These are phyloP conservation scores for Reinhardtius hippoglossoides DNA, from an alignment of 2,113 vertebrate species.

Conservation along the genomic window DNA sequence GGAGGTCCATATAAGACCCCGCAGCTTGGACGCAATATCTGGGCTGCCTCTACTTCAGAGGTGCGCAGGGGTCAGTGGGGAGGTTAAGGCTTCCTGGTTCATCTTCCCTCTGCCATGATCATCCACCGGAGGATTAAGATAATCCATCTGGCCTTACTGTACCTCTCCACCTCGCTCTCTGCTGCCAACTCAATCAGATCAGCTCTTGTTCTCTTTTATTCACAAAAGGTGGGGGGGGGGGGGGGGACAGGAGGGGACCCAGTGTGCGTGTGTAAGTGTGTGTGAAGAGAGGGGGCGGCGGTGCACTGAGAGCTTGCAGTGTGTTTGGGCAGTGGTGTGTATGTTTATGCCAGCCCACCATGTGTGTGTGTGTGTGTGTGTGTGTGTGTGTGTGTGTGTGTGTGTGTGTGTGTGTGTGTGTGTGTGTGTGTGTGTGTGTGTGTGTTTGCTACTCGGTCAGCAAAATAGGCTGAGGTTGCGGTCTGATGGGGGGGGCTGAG, in stretches of 20 bases:
- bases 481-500: constrained; percentile 55
- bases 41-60: constrained; percentile 31
- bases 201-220: constrained; percentile 72
- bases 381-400: constrained; percentile 41
- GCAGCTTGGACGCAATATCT: constrained; percentile 27
- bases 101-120: constrained; percentile 71
- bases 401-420: constrained; percentile 41
- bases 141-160: constrained; percentile 80
- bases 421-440: constrained; percentile 17
- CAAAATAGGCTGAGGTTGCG: constrained; percentile 76
- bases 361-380: constrained; percentile 41
- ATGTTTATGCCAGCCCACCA: constrained; percentile 37
- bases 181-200: constrained; percentile 78
- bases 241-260: background rate
- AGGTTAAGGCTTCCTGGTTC: constrained; percentile 67
- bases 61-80: constrained; percentile 42
- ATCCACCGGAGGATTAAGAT: constrained; percentile 76
- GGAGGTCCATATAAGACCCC: constrained; percentile 29
- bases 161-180: constrained; percentile 66
- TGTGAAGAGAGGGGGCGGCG: constrained; percentile 19
- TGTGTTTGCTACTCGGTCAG: constrained; percentile 55
- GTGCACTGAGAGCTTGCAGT: constrained; percentile 40
- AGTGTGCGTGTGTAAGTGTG: constrained; percentile 1
- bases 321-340: constrained; percentile 65
- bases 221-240: constrained; percentile 67